Base-by-base conservation (phyloP, 2,113 vertebrate genomes). In the Alouatta palliata region DNA sequence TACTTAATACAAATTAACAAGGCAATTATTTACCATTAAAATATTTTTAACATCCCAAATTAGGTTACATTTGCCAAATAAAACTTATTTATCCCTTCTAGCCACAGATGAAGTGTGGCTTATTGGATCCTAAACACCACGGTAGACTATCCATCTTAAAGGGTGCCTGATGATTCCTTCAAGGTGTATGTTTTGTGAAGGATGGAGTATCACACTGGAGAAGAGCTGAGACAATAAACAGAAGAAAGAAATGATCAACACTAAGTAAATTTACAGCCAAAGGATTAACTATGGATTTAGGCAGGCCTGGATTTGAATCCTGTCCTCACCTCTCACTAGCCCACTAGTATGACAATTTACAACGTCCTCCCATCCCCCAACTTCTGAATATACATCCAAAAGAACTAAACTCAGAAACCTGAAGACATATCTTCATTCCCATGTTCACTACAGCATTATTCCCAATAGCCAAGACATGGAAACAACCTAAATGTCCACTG, bases 21-120 rank as follows among this genome's bases (percentile, higher is more conserved):
- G 61, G 61, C 61, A 64, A 64, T 64, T 64, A 64, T 89, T 87
- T 93, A 32, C 47, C 49, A 70, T 91, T 95, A 76, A 81, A 79
- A 91, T 9, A 40, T 45, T 91, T 91, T 90, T 90, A 95, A 30
- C 37, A 86, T 66, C 37, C 8, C 37, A 90, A 93, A 86, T 66
- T 73, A 16, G 32, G 66, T 54, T 95, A 56, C 25, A 73, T 54
- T 95, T 85, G 80, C 54, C 19, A 92, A 84, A 85, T 88, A 71
- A 68, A 68, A 68, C 35, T 68, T 68, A 68, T 35, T 75, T 94
- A 52, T 21, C 43, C 77, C n/a, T 37, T 85, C 27, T 79, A 92
- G 75, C 17, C 37, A 81, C 17, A 37, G 35, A 58, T 40, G 49
- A 75, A 54, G 56, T 66, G 14, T 70, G 21, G 14, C 11, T 64